Conservation (phyloP, 2,797 vertebrate species). For the Erpetoichthys calabaricus region DNA sequence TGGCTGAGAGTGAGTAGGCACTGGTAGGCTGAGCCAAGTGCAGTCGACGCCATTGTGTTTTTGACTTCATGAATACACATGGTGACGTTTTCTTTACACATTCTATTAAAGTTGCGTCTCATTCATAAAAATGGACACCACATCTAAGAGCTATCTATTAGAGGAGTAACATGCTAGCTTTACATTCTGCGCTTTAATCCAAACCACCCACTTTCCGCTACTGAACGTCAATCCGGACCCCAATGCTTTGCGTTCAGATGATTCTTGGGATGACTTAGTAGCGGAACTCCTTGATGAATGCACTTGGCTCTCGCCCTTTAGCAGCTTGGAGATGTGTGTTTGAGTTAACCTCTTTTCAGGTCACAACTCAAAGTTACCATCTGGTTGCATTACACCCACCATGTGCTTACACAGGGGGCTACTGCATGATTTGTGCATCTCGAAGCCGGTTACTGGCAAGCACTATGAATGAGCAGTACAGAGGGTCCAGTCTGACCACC, state of each 20-base stretch:
- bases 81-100: too few relatives aligned
- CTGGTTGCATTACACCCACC: background rate
- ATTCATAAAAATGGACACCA: too few relatives aligned
- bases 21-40: constrained; percentile 15
- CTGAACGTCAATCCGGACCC: too few relatives aligned
- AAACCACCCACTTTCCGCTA: too few relatives aligned
- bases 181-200: too few relatives aligned
- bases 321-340: background rate
- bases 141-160: too few relatives aligned
- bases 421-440: background rate
- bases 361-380: background rate
- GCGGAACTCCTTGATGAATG: background rate
- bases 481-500: background rate
- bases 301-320: constrained; percentile 15
- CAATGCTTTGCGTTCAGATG: too few relatives aligned
- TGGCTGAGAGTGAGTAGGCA: constrained; percentile 25
- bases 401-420: background rate
- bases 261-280: too few relatives aligned
- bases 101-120: too few relatives aligned
- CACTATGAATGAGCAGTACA: background rate
- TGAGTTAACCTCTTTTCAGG: constrained; percentile 2
- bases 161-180: too few relatives aligned
- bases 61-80: too few relatives aligned
- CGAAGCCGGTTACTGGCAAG: background rate
- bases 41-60: background rate